Evolutionary conservation across 2,888 invertebrate genomes (phyloP), one percentile per base, ranked within the genome.

Genomic region (Melipona beecheii): DNA sequence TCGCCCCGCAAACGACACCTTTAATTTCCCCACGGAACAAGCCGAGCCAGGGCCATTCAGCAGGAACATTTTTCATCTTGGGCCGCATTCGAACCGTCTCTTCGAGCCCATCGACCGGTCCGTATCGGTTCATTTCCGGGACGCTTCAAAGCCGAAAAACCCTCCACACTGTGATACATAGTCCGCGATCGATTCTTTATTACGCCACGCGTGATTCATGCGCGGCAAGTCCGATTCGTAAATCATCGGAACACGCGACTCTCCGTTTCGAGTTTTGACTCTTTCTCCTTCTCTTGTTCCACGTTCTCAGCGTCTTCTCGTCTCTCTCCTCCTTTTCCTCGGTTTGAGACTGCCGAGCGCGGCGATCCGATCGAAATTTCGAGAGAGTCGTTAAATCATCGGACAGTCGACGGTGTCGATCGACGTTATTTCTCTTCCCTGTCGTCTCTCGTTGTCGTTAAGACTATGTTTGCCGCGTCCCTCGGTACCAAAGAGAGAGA

Each of bases 341-440:
- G 11, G n/a, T 0, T 2, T 4, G 19, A 24, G 17, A 15, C 56
- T 5, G 31, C 74, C 36, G 74, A 64, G 81, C 86, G 9, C 36
- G 36, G 36, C 36, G 91, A 91, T 91, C 86, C 87, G 91, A 91
- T 91, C 91, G 91, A 92, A 91, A 91, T 92, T 92, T 91, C 87
- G 87, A 87, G 75, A 83, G 89, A 91, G 92, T 91, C 92, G 88
- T 91, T 92, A 92, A 92, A 92, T 92, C 91, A 92, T 90, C 82
- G 87, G 82, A 27, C 73, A 85, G 85, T 66, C 81, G 74, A 68
- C 78, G 78, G 85, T 86, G 88, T 88, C 88, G 90, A 89, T 86
- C 88, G 85, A 66, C 66, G 64, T 78, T 64, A 84, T 90, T 86
- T 85, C 83, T 88, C 85, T 88, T 84, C 66, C 71, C 66, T 71